Evolutionary conservation across 2,888 invertebrate genomes (phyloP), one percentile per base, ranked within the genome.

Genomic region (Podabrus alpinus): DNA sequence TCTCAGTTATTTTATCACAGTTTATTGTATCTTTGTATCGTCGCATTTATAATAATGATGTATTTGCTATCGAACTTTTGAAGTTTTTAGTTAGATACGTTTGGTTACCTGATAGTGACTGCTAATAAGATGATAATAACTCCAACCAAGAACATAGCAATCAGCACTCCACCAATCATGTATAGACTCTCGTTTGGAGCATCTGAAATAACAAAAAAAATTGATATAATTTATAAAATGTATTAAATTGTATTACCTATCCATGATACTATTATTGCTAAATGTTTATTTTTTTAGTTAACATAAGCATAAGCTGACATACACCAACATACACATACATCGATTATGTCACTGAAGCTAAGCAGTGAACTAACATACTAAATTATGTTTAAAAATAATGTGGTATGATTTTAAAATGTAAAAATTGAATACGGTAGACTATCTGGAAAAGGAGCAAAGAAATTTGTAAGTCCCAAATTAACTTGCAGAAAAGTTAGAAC

Each of bases 81-180:
- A 17, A 62, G 29, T 29, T 17, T 60, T n/a, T 62, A 61, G n/a
- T n/a, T 66, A 19, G 11, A 66, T 66, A 66, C 13, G 17, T 69
- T 78, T 74, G 85, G 86, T 88, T 89, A 94, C 94, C 94, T 94
- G 86, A 95, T 94, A 78, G 94, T 94, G 80, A 94, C 91, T 80
- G 95, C 95, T 87, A 95, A 89, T 82, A 94, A 90, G 81, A 94
- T 91, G 85, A 95, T 95, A 84, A 94, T 93, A 76, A 94, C 90
- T 82, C 93, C 94, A 79, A 95, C 94, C 84, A 94, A 90, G 83
- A 94, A 90, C 94, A 94, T 94, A 80, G 94, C 94, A 86, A 94
- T 94, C 85, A 94, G 90, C 82, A 95, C 94, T 79, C 94, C 94
- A 85, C 93, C 93, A 88, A 94, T 93, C 93, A 94, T 94, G 90